These are phyloP conservation scores for Xiphophorus couchianus DNA, from an alignment of 2,113 vertebrate species.

Conservation along the genomic window DNA sequence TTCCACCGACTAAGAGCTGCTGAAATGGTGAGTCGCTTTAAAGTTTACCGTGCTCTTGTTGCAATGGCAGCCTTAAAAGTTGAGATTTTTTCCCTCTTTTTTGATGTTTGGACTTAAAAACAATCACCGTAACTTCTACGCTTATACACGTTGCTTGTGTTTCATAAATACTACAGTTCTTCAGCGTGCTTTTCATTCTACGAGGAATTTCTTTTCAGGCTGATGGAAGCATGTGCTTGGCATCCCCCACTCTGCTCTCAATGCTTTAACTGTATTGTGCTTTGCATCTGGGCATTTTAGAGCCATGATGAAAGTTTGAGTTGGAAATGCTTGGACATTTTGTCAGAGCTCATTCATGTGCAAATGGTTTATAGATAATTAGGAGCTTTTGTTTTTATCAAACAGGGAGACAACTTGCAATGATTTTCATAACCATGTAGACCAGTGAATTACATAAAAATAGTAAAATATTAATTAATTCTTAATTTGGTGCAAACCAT, in stretches of 20 bases:
- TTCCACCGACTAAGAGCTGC: constrained; percentile 53
- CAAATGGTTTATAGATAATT: neutral
- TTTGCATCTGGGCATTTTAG: constrained; percentile 1
- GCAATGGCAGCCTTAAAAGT: constrained; percentile 16
- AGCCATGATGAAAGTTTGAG: neutral
- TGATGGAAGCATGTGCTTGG: constrained; percentile 62
- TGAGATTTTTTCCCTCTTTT: neutral
- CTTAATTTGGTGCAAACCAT: too few relatives aligned
- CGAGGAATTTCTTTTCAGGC: constrained; percentile 7
- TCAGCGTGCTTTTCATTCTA: constrained; percentile 10
- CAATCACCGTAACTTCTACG: accelerated
- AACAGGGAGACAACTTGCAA: too few relatives aligned
- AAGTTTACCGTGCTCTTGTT: constrained; percentile 53
- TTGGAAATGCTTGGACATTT: neutral
- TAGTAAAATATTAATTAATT: too few relatives aligned
- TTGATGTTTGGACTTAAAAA: neutral
- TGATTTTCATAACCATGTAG: too few relatives aligned
- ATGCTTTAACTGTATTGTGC: constrained; percentile 38
- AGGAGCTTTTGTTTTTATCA: neutral
- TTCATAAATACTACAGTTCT: neutral
- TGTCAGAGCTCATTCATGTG: neutral
- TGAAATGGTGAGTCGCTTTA: constrained; percentile 78
- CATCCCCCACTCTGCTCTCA: constrained; percentile 7
- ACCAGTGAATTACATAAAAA: too few relatives aligned
- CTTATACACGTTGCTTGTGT: neutral